phyloP scores from a whole-genome alignment of 2,113 vertebrate genomes.

The crab-eating macaque (Macaca fascicularis) region T2T-MFA8v1.1 NC_088384.1:66880501-66881000 shows the following conservation, averaged over 20 bases:
- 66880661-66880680: slow-evolving; percentile 61
- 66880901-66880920: slow-evolving; percentile 82
- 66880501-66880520: not conserved
- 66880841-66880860: slow-evolving; percentile 83
- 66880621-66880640: slow-evolving; percentile 19
- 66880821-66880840: slow-evolving; percentile 74
- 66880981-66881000: slow-evolving; percentile 92
- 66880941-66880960: slow-evolving; percentile 81
- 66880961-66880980: slow-evolving; percentile 93
- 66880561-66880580: slow-evolving; percentile 14
- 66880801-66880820: slow-evolving; percentile 56
- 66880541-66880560: slow-evolving; percentile 15
- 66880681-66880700: slow-evolving; percentile 63
- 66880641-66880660: slow-evolving; percentile 50
- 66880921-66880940: slow-evolving; percentile 84
- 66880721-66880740: slow-evolving; percentile 71
- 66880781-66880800: slow-evolving; percentile 47
- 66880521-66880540: not conserved
- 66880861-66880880: slow-evolving; percentile 89
- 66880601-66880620: slow-evolving; percentile 55
- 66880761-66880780: slow-evolving; percentile 66
- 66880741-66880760: slow-evolving; percentile 60
- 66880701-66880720: slow-evolving; percentile 32
- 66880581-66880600: slow-evolving; percentile 58
- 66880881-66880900: slow-evolving; percentile 87